These are phyloP conservation scores for Myxocyprinus asiaticus DNA, from an alignment of 2,113 vertebrate genomes.

Conservation along the genomic window DNA sequence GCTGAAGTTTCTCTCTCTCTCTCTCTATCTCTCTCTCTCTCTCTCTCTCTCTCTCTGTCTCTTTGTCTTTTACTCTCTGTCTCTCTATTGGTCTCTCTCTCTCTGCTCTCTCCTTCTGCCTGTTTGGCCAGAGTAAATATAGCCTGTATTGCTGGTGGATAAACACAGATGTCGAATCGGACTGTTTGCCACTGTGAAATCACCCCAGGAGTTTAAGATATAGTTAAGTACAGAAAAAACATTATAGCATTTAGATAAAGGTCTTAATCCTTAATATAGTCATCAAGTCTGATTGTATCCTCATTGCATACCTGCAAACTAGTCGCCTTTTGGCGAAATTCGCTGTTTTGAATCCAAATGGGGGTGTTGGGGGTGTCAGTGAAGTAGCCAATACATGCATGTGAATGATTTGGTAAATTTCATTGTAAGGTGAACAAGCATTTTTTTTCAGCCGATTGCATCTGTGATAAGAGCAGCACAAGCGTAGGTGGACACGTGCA, in stretches of 20 bases:
- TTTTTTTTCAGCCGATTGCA: too few species aligned
- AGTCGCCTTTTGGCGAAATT: too few species aligned
- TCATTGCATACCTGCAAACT: too few species aligned
- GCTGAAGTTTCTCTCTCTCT: constrained; percentile 15
- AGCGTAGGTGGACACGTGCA: too few species aligned
- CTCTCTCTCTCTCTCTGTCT: background rate
- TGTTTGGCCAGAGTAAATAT: constrained; percentile 78
- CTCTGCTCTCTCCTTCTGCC: constrained; percentile 44
- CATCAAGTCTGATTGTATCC: background rate
- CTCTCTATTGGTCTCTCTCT: constrained; percentile 8
- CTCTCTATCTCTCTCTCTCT: background rate
- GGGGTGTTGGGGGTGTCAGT: too few species aligned
- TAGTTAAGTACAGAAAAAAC: background rate
- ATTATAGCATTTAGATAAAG: too few species aligned
- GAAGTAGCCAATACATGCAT: too few species aligned
- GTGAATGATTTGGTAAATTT: too few species aligned
- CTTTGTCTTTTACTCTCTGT: background rate
- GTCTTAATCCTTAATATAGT: constrained; percentile 3
- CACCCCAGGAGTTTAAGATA: constrained; percentile 23
- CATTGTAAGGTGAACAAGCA: too few species aligned
- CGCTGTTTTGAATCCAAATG: too few species aligned
- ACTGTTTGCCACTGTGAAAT: constrained; percentile 63
- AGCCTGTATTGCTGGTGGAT: constrained; percentile 73
- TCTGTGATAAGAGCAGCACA: too few species aligned
- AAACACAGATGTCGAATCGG: constrained; percentile 79